Evolutionary conservation across 2,797 vertebrate species (phyloP), one percentile per base, ranked within the genome.

Genomic region (Bryconaethiops microstoma): DNA sequence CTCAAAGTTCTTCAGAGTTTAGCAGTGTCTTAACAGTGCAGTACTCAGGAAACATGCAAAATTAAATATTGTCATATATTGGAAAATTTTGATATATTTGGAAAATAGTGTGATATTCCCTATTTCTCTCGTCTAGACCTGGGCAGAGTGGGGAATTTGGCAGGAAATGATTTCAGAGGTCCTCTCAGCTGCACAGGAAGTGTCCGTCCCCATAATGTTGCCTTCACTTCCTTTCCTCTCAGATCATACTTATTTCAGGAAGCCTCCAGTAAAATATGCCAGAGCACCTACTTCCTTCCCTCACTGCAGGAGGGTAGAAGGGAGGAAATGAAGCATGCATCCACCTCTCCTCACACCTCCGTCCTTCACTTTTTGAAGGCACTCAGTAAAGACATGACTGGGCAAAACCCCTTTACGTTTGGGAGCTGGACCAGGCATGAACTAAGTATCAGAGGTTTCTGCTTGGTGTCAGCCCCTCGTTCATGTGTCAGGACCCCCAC

Each of bases 161-260:
- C 83, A 90, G 93, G 92, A 94, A 90, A 88, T 93, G 87, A 93
- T 85, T 82, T 92, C 89, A 94, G 88, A 82, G 76, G 77, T 82
- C 81, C 83, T 89, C 88, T 92, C 90, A 92, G 91, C 92, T 92
- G 88, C 88, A 88, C 76, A 89, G 93, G 94, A 94, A 93, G 88
- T 86, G 88, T 71, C 82, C 40, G 6, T 85, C 86, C 86, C 81
- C 75, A 76, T 85, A 86, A 84, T 79, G 57, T 80, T 75, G 82
- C 86, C 82, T 83, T 68, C 50, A 29, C 69, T 83, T 81, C 77
- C 87, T 79, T 55, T 79, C 21, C 19, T 74, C 59, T 87, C 75
- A 85, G 84, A 88, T 89, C 82, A 85, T 64, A 60, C 68, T 68
- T 82, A 83, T 82, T 84, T 89, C 89, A 92, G 92, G 92, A 93